phyloP scores from a whole-genome alignment of 2,797 vertebrate genomes.

The Scarus forsteni region DNA sequence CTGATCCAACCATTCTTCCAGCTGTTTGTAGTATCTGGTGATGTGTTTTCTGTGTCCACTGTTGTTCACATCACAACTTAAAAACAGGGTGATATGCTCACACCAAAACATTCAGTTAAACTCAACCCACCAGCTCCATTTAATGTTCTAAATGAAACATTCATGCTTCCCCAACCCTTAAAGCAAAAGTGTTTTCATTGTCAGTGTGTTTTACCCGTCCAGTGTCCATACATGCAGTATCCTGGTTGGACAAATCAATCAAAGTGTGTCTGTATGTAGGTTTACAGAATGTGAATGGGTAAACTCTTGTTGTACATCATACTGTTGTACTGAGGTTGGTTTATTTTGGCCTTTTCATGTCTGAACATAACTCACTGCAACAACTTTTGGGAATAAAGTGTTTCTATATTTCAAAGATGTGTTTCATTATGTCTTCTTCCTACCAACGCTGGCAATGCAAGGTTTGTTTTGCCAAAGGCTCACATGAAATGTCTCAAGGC shows the following conservation, averaged over 20 bases:
- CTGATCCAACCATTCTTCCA: constrained; percentile 40
- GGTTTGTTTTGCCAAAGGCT: too few relatives aligned
- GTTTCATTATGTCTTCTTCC: constrained; percentile 2
- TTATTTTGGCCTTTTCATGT: constrained; percentile 79
- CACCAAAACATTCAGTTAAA: constrained; percentile 41
- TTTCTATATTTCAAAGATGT: constrained; percentile 80
- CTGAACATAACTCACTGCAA: constrained; percentile 74
- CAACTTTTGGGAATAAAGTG: constrained; percentile 84
- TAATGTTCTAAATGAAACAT: constrained; percentile 62
- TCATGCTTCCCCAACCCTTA: constrained; percentile 35
- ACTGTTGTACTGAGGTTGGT: constrained; percentile 77
- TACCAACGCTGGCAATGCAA: too few relatives aligned
- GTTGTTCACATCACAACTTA: constrained; percentile 20
- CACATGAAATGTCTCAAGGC: too few relatives aligned
- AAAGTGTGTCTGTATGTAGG: constrained; percentile 73
- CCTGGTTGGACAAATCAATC: constrained; percentile 75
- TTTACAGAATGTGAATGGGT: constrained; percentile 76
- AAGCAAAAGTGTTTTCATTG: constrained; percentile 52
- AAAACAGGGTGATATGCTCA: constrained; percentile 54
- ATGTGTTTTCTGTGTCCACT: constrained; percentile 50
- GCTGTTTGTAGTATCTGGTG: constrained; percentile 62
- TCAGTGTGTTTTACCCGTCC: constrained; percentile 61
- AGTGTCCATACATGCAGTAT: constrained; percentile 51
- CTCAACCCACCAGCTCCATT: constrained; percentile 55
- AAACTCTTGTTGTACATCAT: constrained; percentile 76